Percentiles rank a stretch among this genome's conserved stretches.
These are phyloP conservation scores for Diploptera punctata DNA, from an alignment of 2,888 invertebrate species.

Conservation along the genomic window DNA sequence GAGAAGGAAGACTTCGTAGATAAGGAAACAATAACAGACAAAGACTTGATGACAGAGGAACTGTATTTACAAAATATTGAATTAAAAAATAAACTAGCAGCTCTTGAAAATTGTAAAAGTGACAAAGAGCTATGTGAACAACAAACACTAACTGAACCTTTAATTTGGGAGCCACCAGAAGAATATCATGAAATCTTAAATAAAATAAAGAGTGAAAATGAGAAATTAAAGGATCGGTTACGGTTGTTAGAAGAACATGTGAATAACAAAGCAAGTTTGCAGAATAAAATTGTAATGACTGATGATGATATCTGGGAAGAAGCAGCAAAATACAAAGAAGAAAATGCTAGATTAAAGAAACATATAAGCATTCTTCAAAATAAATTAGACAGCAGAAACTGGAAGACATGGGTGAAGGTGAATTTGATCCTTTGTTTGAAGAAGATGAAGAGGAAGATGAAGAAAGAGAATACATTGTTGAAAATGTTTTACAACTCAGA, in stretches of 20 bases:
- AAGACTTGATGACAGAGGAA: background rate
- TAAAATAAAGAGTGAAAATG: conserved; percentile 11
- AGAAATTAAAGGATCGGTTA: conserved; percentile 1
- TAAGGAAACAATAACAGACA: background rate
- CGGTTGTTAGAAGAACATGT: background rate
- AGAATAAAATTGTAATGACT: background rate
- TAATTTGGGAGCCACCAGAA: background rate
- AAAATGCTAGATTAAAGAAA: background rate
- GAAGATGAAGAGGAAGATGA: background rate
- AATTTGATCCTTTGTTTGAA: background rate
- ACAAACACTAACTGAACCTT: background rate
- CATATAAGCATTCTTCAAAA: background rate
- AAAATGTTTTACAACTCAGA: too few species aligned
- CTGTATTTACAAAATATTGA: background rate
- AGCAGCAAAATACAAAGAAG: background rate
- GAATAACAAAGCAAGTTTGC: background rate
- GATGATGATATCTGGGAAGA: background rate
- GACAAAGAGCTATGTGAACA: background rate
- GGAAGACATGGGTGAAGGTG: background rate
- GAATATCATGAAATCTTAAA: background rate
- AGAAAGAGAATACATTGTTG: too few species aligned
- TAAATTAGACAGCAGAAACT: background rate
- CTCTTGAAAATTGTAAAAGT: background rate
- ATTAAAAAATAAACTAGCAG: background rate
- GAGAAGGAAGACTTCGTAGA: background rate